A percentile compares a stretch with the other conserved stretches of the same genome.
Evolutionary conservation across 2,113 vertebrate species (phyloP).

Genomic region (Brachypodius melanocephalos): DNA sequence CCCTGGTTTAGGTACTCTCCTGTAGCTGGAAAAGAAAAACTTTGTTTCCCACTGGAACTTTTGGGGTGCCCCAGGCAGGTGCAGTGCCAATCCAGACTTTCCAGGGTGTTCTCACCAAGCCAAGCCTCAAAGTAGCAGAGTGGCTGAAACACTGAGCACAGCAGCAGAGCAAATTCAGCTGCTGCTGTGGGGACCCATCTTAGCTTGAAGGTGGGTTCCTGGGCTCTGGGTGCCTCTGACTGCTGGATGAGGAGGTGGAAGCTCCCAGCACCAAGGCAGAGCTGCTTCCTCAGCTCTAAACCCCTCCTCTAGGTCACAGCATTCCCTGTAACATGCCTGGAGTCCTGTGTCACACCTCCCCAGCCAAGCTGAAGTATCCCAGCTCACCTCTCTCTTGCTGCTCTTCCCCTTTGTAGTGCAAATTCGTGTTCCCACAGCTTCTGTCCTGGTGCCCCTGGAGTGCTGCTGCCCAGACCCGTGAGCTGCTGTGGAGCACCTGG

Average conservation of each 20-base stretch:
- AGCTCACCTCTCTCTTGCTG: constrained; percentile 29
- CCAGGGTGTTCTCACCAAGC: background rate
- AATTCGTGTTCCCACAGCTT: constrained; percentile 3
- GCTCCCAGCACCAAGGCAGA: background rate
- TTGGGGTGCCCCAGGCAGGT: background rate
- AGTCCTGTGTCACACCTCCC: background rate
- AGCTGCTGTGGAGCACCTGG: constrained; percentile 1
- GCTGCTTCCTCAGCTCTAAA: background rate
- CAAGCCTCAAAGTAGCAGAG: background rate
- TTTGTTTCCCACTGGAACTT: background rate
- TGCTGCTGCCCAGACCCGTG: background rate
- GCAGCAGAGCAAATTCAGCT: background rate
- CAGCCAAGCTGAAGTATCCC: background rate
- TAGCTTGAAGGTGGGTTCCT: background rate
- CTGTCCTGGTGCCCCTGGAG: background rate
- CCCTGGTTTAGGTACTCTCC: background rate
- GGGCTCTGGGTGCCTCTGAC: background rate
- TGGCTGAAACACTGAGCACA: background rate
- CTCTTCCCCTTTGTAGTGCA: background rate
- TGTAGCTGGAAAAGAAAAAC: background rate
- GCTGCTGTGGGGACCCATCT: background rate
- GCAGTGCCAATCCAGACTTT: background rate
- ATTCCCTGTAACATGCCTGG: background rate
- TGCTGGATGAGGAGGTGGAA: background rate
- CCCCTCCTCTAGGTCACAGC: background rate